Conservation (phyloP, 2,888 invertebrate species). For the Cenopis cana region DNA sequence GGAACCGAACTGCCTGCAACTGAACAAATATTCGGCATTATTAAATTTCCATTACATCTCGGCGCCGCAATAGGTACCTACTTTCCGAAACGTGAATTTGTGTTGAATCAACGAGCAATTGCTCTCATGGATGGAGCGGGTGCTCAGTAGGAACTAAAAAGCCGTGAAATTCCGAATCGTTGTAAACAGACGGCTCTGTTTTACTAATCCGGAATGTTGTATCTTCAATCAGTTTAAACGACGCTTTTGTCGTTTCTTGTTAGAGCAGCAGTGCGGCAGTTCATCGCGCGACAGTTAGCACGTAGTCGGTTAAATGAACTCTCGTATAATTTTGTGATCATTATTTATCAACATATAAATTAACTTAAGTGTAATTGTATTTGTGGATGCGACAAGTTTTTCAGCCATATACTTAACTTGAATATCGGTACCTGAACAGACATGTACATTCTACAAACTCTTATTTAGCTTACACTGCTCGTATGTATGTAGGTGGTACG, state of each 20-base stretch:
- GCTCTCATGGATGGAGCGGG: conserved; percentile 36
- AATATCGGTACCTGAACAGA: not conserved
- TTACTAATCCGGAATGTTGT: conserved; percentile 5
- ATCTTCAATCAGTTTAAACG: not conserved
- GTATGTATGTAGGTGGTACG: too few species aligned
- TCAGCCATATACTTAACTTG: conserved; percentile 6
- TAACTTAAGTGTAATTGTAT: not conserved
- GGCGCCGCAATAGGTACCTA: conserved; percentile 19
- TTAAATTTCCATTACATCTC: conserved; percentile 35
- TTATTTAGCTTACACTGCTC: too few species aligned
- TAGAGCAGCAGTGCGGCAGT: not conserved
- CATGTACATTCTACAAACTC: not conserved
- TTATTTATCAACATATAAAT: conserved; percentile 10
- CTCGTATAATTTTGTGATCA: conserved; percentile 28
- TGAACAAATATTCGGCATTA: conserved; percentile 33
- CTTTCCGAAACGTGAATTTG: conserved; percentile 37
- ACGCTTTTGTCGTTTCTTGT: not conserved
- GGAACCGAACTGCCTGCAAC: conserved; percentile 25
- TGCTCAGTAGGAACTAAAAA: conserved; percentile 39
- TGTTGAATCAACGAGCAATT: conserved; percentile 42
- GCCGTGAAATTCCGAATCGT: conserved; percentile 38
- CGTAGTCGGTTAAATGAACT: conserved; percentile 34
- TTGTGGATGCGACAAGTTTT: not conserved
- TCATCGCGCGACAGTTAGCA: conserved; percentile 30
- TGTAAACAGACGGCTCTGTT: conserved; percentile 29